These are phyloP conservation scores for Antheraea yamamai DNA, from an alignment of 2,888 invertebrate genomes.

Conservation along the genomic window DNA sequence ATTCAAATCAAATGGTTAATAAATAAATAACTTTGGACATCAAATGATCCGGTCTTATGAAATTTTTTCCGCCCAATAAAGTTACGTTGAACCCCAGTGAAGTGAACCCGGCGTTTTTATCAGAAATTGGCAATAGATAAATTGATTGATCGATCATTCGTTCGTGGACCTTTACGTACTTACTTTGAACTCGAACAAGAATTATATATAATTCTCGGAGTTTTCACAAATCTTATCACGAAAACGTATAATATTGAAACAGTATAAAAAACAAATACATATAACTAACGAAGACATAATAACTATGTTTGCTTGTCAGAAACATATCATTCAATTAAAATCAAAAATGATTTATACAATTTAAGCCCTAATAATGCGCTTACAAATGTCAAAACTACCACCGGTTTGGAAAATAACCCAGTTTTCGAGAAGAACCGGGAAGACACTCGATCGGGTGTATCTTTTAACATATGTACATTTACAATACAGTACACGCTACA, in stretches of 20 bases:
- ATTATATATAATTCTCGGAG: not conserved
- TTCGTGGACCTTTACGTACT: not conserved
- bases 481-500: no score
- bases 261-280: not conserved
- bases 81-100: not conserved
- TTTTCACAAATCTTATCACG: not conserved
- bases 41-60: conserved; percentile 7
- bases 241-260: not conserved
- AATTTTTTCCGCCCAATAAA: conserved; percentile 7
- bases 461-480: no score
- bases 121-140: conserved; percentile 11
- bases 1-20: not conserved
- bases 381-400: no score
- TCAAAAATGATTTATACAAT: no score
- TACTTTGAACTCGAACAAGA: conserved; percentile 3
- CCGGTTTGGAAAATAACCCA: no score
- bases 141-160: conserved; percentile 2
- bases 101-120: conserved; percentile 7
- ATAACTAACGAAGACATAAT: not conserved
- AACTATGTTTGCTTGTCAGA: not conserved
- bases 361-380: no score
- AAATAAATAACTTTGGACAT: conserved; percentile 4
- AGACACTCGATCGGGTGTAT: no score
- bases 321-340: not conserved
- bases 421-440: no score